Evolutionary conservation across 2,888 invertebrate genomes (phyloP), one percentile per base, ranked within the genome.

Genomic region (Drosophila paranaensis): DNA sequence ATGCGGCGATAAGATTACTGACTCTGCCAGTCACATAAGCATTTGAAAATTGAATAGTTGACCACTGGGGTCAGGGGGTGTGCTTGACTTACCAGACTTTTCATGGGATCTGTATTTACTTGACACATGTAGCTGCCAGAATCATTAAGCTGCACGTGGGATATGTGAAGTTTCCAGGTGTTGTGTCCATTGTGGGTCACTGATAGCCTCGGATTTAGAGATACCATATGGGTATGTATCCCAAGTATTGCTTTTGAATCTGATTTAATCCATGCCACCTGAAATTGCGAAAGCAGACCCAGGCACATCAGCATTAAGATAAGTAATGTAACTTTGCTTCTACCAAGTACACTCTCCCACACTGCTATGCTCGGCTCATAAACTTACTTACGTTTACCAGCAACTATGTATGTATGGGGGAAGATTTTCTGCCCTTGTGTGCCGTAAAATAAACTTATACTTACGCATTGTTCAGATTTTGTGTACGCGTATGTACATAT

Each of bases 91-190:
- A 97, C 97, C 95, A 96, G 96, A 93, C 96, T 96, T 88, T 96
- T 95, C 97, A 97, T 97, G 66, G 97, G 97, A 92, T 97, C 97
- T 67, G 97, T 97, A 93, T 97, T 97, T 90, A 97, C 96, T 93
- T 98, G 98, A 93, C 97, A 98, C 97, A 98, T 98, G 94, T 98
- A 98, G 58, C 96, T 97, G 88, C 98, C 98, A 37, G 97, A 97
- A 93, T 98, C 98, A 92, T 96, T 96, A 90, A 97, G 96, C 93
- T 97, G 97, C 74, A 98, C 97, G 92, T 97, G 97, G 90, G 96
- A 95, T 92, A 98, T 96, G 94, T 97, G 96, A 90, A 98, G 94
- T 93, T 97, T 97, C 98, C 98, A 98, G 86, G 97, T 97, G 93
- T 97, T 97, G 94, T 97, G 97, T 85, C 97, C 97, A 93, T 97